Evolutionary conservation across 2,797 vertebrate species (phyloP).

Genomic region (Cuniculus paca): DNA sequence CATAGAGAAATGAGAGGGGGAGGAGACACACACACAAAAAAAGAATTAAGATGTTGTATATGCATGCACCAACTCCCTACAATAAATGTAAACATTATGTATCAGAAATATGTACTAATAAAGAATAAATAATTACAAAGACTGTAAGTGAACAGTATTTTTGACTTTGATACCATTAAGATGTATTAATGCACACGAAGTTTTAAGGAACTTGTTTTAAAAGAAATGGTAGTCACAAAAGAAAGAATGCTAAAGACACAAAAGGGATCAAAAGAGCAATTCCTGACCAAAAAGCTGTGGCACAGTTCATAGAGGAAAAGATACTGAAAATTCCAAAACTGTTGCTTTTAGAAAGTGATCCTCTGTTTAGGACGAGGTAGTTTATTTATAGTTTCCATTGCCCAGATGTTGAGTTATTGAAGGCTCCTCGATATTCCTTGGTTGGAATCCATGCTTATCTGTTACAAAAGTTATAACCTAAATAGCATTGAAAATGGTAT

Average conservation of each 20-base stretch:
- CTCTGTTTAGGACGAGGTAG: not conserved
- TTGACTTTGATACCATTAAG: not conserved
- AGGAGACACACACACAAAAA: not conserved
- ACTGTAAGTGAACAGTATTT: not conserved
- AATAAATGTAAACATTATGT: not conserved
- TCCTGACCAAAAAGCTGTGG: not conserved
- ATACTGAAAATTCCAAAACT: not conserved
- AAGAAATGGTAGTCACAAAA: conserved; percentile 28
- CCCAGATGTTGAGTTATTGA: not conserved
- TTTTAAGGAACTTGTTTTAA: not conserved
- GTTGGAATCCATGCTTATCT: not conserved
- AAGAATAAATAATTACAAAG: not conserved
- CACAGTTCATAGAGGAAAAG: not conserved
- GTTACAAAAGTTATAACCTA: not conserved
- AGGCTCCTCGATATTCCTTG: not conserved
- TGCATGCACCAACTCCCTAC: not conserved
- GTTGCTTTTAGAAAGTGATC: not conserved
- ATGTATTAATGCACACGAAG: not conserved
- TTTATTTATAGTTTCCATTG: not conserved
- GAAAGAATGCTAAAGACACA: not conserved
- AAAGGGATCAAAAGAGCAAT: not conserved
- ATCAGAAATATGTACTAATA: not conserved
- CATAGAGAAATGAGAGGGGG: not conserved
- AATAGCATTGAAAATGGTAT: not conserved
- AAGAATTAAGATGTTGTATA: not conserved